phyloP scores from a whole-genome alignment of 2,797 vertebrate species.

The Protosalanx chinensis region DNA sequence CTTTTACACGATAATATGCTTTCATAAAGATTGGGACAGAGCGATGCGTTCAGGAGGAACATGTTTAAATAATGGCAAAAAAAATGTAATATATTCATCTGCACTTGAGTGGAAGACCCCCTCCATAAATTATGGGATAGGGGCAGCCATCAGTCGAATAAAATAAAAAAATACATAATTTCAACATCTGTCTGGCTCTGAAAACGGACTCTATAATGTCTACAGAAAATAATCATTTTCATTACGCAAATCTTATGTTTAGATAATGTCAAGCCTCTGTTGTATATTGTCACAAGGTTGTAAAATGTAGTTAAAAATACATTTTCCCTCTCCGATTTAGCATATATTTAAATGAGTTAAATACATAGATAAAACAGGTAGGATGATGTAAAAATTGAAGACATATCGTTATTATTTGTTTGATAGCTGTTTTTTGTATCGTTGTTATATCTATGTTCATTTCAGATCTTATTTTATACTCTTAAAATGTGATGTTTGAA shows the following conservation, averaged over 20 bases:
- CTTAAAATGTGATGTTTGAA: not conserved
- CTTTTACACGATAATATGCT: slow-evolving; percentile 8
- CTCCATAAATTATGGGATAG: slow-evolving; percentile 5
- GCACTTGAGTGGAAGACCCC: slow-evolving; percentile 13
- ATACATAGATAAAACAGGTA: not conserved
- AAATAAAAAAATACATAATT: not conserved
- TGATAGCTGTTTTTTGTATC: not conserved
- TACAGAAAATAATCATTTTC: not conserved
- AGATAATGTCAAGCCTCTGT: not conserved
- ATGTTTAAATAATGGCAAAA: slow-evolving; percentile 19
- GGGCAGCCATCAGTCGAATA: slow-evolving; percentile 7
- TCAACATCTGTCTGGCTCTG: not conserved
- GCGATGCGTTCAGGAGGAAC: slow-evolving; percentile 22
- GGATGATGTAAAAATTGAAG: not conserved
- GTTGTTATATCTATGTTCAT: not conserved
- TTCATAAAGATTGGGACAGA: slow-evolving; percentile 10
- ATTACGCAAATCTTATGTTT: not conserved
- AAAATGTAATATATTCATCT: slow-evolving; percentile 15
- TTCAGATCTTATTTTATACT: not conserved
- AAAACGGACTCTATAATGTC: not conserved
- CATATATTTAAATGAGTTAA: not conserved
- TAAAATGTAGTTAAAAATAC: not conserved
- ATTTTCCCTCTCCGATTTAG: not conserved
- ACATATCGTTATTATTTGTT: not conserved
- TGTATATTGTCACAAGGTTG: not conserved